These are phyloP conservation scores for Plagodis dolabraria DNA, from an alignment of 2,888 invertebrate genomes.

Conservation along the genomic window DNA sequence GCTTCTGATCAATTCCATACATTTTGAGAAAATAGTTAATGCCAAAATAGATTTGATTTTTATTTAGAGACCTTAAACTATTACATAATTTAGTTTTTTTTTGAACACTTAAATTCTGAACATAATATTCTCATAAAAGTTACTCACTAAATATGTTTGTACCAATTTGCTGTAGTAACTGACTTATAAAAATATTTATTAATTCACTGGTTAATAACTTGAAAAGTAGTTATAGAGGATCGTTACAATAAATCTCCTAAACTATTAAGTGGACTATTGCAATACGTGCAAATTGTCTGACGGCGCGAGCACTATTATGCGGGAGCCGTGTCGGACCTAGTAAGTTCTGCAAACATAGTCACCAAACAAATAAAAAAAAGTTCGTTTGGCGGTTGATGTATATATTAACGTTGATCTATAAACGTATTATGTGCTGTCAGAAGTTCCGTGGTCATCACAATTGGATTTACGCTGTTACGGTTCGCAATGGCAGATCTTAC, in stretches of 20 bases:
- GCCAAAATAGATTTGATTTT: constrained; percentile 64
- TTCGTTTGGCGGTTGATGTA: no score
- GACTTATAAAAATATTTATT: constrained; percentile 34
- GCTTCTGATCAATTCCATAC: constrained; percentile 67
- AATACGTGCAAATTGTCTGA: no score
- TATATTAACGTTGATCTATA: neutral
- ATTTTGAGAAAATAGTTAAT: constrained; percentile 45
- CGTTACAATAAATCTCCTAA: no score
- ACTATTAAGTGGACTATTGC: no score
- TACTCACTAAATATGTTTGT: constrained; percentile 52
- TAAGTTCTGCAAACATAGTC: no score
- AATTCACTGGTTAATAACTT: constrained; percentile 13
- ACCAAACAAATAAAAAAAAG: no score
- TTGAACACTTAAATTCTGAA: constrained; percentile 17
- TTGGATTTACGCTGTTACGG: no score
- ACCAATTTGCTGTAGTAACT: constrained; percentile 55
- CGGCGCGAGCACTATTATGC: no score
- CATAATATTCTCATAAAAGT: constrained; percentile 16
- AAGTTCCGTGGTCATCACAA: neutral
- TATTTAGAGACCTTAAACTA: constrained; percentile 41
- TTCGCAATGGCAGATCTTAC: no score
- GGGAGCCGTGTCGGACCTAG: no score
- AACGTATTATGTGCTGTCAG: neutral
- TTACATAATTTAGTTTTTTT: constrained; percentile 29
- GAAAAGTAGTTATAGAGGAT: neutral